Evolutionary conservation across 2,113 vertebrate species (phyloP).

Genomic region (Onychostruthus taczanowskii): DNA sequence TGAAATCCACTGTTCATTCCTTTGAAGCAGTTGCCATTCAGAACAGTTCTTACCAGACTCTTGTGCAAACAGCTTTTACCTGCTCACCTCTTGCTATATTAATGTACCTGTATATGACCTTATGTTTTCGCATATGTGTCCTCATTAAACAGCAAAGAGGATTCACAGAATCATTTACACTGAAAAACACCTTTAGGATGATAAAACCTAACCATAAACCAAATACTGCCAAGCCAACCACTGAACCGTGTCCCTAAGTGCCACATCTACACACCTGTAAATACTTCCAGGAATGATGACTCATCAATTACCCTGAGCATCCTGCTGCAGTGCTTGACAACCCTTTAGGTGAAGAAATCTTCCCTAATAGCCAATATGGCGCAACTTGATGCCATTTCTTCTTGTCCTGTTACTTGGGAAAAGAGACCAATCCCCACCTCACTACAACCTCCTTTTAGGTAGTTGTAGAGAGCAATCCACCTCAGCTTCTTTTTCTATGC

Average conservation of each 20-base stretch:
- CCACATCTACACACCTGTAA: neutral
- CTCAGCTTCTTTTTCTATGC: neutral
- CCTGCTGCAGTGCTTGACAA: neutral
- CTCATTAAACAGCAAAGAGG: neutral
- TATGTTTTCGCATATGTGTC: neutral
- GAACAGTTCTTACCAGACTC: neutral
- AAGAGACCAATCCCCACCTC: neutral
- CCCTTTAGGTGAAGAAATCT: fast-evolving
- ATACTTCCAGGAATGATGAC: neutral
- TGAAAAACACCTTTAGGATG: neutral
- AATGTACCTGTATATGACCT: neutral
- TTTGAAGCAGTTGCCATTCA: neutral
- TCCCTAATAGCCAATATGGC: fast-evolving
- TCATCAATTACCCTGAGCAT: neutral
- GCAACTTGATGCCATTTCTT: neutral
- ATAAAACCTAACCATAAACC: fast-evolving
- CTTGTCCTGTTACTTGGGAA: neutral
- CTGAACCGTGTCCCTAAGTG: neutral
- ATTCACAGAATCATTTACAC: neutral
- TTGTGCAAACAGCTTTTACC: neutral
- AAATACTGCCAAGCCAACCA: neutral
- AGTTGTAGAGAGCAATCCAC: fast-evolving
- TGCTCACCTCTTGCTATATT: neutral
- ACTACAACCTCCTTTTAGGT: neutral
- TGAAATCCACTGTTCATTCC: neutral